A percentile compares a stretch with the other conserved stretches of the same genome.
phyloP scores from a whole-genome alignment of 2,797 vertebrate species.

The Lutjanus campechanus region DNA sequence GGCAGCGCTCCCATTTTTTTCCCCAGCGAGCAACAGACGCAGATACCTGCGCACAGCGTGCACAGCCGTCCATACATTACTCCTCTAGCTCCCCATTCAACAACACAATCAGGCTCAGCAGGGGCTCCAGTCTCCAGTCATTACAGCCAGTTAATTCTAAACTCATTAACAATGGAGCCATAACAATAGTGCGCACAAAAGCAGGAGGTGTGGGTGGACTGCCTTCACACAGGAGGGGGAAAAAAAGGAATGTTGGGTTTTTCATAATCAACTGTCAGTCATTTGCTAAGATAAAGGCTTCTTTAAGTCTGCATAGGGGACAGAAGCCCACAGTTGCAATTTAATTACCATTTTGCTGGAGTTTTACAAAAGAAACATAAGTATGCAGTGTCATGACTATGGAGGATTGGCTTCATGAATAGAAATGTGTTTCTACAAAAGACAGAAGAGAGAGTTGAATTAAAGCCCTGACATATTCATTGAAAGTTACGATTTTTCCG shows the following conservation, averaged over 20 bases:
- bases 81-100: constrained; percentile 58
- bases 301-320: constrained; percentile 75
- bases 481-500: constrained; percentile 66
- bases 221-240: constrained; percentile 46
- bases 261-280: constrained; percentile 80
- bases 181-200: constrained; percentile 75
- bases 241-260: constrained; percentile 45
- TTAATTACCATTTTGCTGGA: constrained; percentile 79
- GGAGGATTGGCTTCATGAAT: constrained; percentile 77
- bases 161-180: constrained; percentile 78
- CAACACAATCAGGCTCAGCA: constrained; percentile 71
- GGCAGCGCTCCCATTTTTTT: constrained; percentile 3
- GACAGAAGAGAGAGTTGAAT: constrained; percentile 69
- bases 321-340: constrained; percentile 69
- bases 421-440: constrained; percentile 80
- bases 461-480: constrained; percentile 79
- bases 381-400: constrained; percentile 75
- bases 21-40: constrained; percentile 4
- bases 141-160: constrained; percentile 78
- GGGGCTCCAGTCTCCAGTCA: constrained; percentile 66
- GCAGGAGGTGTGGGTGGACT: constrained; percentile 77
- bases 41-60: constrained; percentile 26
- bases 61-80: constrained; percentile 50
- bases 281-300: constrained; percentile 81
- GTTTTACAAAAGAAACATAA: constrained; percentile 78